A percentile compares a stretch with the other conserved stretches of the same genome.
These are phyloP conservation scores for Siniperca knerii DNA, from an alignment of 2,113 vertebrate genomes.

Conservation along the genomic window DNA sequence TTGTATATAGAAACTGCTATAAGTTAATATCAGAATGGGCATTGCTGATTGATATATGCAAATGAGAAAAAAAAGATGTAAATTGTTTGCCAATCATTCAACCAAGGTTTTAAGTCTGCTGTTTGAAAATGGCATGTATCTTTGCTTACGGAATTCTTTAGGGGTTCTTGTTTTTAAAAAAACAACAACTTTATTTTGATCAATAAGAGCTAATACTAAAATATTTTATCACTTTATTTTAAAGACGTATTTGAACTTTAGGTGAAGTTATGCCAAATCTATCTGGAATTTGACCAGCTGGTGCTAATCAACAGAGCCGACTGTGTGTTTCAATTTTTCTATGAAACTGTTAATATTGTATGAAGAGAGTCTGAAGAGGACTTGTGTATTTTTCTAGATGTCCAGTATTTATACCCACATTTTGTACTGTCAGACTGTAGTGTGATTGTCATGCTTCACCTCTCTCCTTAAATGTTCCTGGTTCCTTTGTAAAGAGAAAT, in stretches of 20 bases:
- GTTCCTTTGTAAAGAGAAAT: slow-evolving; percentile 82
- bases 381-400: slow-evolving; percentile 95
- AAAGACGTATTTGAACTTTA: slow-evolving; percentile 70
- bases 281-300: slow-evolving; percentile 76
- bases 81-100: slow-evolving; percentile 66
- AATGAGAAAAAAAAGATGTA: slow-evolving; percentile 48
- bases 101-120: slow-evolving; percentile 57
- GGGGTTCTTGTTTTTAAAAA: slow-evolving; percentile 42
- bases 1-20: slow-evolving; percentile 71
- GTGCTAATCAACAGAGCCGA: slow-evolving; percentile 84
- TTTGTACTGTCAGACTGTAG: slow-evolving; percentile 90
- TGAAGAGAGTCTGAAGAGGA: slow-evolving; percentile 89
- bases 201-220: slow-evolving; percentile 66
- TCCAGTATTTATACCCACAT: slow-evolving; percentile 95
- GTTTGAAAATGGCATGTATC: slow-evolving; percentile 51
- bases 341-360: slow-evolving; percentile 89
- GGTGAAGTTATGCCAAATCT: slow-evolving; percentile 75
- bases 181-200: slow-evolving; percentile 73
- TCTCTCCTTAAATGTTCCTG: slow-evolving; percentile 82
- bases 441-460: slow-evolving; percentile 88
- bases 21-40: slow-evolving; percentile 76
- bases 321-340: slow-evolving; percentile 82
- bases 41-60: slow-evolving; percentile 78
- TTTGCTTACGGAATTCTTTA: slow-evolving; percentile 57
- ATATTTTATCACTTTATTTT: slow-evolving; percentile 78